These are phyloP conservation scores for Australoheros scitulus DNA, from an alignment of 2,113 vertebrate genomes.

Conservation along the genomic window DNA sequence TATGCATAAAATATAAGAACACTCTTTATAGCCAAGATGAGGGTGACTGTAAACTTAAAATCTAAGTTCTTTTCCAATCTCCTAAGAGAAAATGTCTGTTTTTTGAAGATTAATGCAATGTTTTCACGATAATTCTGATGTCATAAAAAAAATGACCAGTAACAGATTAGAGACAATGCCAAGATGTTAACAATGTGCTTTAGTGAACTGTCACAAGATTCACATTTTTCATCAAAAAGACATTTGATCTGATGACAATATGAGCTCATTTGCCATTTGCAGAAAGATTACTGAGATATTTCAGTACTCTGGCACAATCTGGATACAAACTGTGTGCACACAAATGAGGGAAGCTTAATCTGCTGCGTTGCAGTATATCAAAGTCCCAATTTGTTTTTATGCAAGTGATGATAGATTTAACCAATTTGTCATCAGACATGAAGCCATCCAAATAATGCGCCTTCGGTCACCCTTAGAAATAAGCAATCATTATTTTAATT, in stretches of 20 bases:
- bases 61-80: background rate
- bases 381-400: background rate
- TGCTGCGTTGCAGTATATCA: background rate
- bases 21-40: conserved; percentile 14
- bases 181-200: background rate
- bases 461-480: background rate
- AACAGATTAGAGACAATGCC: background rate
- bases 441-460: background rate
- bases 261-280: background rate
- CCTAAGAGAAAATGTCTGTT: background rate
- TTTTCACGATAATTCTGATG: background rate
- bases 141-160: background rate
- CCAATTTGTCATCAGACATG: background rate
- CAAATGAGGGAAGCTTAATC: conserved; percentile 2
- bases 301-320: background rate
- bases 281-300: conserved; percentile 22
- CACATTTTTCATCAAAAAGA: background rate
- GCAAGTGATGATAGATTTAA: background rate
- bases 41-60: background rate
- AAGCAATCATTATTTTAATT: background rate
- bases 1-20: conserved; percentile 28
- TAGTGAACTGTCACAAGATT: background rate
- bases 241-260: conserved; percentile 6
- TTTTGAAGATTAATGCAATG: background rate
- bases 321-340: background rate